phyloP scores from a whole-genome alignment of 2,888 invertebrate genomes.

The Acanthosepion pharaonis region DNA sequence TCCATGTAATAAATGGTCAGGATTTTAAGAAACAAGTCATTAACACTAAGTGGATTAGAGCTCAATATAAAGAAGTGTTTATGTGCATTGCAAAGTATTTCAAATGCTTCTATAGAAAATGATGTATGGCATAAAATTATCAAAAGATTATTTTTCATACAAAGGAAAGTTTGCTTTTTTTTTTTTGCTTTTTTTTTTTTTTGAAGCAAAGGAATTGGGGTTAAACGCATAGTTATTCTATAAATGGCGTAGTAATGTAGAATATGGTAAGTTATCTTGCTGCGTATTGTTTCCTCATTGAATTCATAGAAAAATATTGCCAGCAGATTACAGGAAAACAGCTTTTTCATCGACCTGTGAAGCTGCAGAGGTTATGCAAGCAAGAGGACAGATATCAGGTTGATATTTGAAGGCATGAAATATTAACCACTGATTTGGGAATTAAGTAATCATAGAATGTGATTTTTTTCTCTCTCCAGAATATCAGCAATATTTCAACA shows the following conservation, averaged over 20 bases:
- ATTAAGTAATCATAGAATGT: slow-evolving; percentile 35
- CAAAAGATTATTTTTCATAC: slow-evolving; percentile 24
- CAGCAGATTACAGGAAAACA: slow-evolving; percentile 34
- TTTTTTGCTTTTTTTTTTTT: neutral
- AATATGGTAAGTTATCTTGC: slow-evolving; percentile 15
- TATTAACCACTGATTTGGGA: slow-evolving; percentile 45
- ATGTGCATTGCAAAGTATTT: slow-evolving; percentile 47
- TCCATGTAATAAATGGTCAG: slow-evolving; percentile 37
- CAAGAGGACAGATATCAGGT: slow-evolving; percentile 46
- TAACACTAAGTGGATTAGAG: slow-evolving; percentile 46
- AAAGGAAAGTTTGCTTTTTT: neutral
- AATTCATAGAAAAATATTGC: slow-evolving; percentile 46
- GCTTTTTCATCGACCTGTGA: slow-evolving; percentile 36
- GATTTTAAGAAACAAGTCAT: slow-evolving; percentile 45
- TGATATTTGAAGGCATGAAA: slow-evolving; percentile 46
- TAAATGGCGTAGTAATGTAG: slow-evolving; percentile 37
- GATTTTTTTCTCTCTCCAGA: slow-evolving; percentile 4
- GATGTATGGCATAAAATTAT: slow-evolving; percentile 46
- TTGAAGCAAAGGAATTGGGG: slow-evolving; percentile 43
- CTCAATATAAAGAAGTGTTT: slow-evolving; percentile 41
- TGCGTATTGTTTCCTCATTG: slow-evolving; percentile 40
- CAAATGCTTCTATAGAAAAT: slow-evolving; percentile 46
- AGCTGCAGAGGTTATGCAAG: slow-evolving; percentile 39
- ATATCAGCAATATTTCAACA: slow-evolving; percentile 41
- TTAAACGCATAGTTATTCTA: slow-evolving; percentile 42